Percentiles rank a stretch among this genome's conserved stretches.
These are phyloP conservation scores for Margaritifera margaritifera DNA, from an alignment of 2,888 invertebrate genomes.

Conservation along the genomic window DNA sequence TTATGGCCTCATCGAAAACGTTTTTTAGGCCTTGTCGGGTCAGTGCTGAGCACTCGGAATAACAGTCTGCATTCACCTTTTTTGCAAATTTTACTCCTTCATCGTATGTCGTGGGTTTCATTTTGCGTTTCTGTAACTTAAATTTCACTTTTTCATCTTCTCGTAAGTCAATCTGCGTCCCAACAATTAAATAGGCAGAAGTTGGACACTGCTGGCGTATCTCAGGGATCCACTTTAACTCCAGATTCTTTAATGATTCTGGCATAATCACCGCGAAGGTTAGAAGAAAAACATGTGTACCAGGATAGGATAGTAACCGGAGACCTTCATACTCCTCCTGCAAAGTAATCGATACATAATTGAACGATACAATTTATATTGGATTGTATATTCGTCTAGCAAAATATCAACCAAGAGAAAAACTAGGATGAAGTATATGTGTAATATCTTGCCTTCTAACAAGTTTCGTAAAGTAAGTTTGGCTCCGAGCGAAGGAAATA, in stretches of 20 bases:
- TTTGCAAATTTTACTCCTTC: constrained; percentile 59
- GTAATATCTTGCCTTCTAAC: too few species aligned
- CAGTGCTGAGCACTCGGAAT: constrained; percentile 63
- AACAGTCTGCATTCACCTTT: constrained; percentile 57
- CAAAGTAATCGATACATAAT: constrained; percentile 10
- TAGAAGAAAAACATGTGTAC: constrained; percentile 68
- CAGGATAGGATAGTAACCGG: constrained; percentile 64
- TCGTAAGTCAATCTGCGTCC: constrained; percentile 64
- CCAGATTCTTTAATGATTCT: constrained; percentile 66
- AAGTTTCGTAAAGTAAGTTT: too few species aligned
- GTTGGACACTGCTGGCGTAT: constrained; percentile 55
- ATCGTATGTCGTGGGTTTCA: constrained; percentile 52
- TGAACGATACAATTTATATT: too few species aligned
- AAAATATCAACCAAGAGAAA: too few species aligned
- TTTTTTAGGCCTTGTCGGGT: constrained; percentile 61
- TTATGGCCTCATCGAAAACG: constrained; percentile 65
- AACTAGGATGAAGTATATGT: too few species aligned
- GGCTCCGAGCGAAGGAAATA: too few species aligned
- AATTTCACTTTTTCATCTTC: constrained; percentile 57
- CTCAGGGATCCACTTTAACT: constrained; percentile 67
- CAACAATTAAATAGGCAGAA: constrained; percentile 60
- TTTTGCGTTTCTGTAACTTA: constrained; percentile 57
- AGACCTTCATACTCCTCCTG: constrained; percentile 70
- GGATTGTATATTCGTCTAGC: too few species aligned
- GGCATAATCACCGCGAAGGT: constrained; percentile 68